Conservation (phyloP, 1,140 invertebrate species). For the Bombus pyrosoma region DNA sequence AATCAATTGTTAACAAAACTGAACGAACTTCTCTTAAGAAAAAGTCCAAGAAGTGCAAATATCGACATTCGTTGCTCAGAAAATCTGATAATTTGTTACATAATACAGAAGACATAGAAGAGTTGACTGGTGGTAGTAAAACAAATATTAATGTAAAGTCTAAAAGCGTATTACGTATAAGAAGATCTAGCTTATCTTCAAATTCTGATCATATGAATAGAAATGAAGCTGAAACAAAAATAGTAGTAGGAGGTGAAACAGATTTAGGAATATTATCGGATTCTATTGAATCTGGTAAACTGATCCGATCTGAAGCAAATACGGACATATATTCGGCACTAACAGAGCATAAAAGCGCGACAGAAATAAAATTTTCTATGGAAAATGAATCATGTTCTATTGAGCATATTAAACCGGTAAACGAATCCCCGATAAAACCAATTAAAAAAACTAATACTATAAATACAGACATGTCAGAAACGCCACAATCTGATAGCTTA, state of each 20-base stretch:
- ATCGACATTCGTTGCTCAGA: neutral
- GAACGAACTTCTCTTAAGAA: neutral
- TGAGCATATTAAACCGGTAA: neutral
- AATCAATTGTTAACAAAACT: neutral
- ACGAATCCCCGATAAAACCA: neutral
- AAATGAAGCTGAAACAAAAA: neutral
- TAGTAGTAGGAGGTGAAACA: constrained; percentile 1
- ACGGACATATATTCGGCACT: neutral
- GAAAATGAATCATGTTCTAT: neutral
- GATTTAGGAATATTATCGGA: constrained; percentile 41
- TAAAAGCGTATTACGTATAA: neutral
- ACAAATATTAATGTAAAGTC: neutral
- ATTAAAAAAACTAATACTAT: too few relatives aligned
- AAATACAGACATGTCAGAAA: neutral
- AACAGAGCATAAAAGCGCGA: neutral
- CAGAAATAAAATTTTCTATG: neutral
- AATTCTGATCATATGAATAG: neutral
- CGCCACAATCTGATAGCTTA: neutral
- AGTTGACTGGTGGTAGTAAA: neutral
- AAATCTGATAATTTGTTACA: neutral
- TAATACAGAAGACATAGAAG: neutral
- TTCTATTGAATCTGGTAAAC: constrained; percentile 8
- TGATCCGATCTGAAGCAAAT: neutral
- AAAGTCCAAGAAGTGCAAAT: constrained; percentile 9
- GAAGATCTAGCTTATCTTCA: neutral